Conservation (phyloP, 2,797 vertebrate genomes). For the Lepilemur septentrionalis region DNA sequence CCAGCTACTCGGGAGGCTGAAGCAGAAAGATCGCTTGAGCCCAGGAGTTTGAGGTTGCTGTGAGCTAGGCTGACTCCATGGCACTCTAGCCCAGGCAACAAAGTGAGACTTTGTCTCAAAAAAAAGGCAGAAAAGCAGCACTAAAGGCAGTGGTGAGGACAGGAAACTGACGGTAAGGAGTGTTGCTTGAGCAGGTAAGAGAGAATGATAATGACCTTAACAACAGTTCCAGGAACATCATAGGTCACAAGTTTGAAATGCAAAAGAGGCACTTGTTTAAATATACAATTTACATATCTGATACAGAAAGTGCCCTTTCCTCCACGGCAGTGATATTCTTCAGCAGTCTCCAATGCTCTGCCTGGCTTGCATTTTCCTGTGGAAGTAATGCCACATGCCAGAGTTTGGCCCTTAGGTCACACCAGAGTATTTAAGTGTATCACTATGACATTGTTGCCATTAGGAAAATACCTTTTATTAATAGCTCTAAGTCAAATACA, state of each 20-base stretch:
- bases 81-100: no score
- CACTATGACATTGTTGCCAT: not conserved
- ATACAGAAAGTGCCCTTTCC: not conserved
- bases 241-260: conserved; percentile 42
- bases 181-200: not conserved
- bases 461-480: not conserved
- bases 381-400: not conserved
- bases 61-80: no score
- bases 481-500: not conserved
- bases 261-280: conserved; percentile 51
- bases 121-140: not conserved
- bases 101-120: no score
- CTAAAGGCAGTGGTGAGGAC: not conserved
- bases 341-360: not conserved
- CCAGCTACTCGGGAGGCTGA: no score
- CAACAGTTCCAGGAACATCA: not conserved
- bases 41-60: no score
- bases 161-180: not conserved
- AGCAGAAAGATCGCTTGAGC: no score
- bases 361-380: not conserved
- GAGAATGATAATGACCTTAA: not conserved
- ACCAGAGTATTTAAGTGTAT: not conserved
- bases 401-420: not conserved
- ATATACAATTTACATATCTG: not conserved
- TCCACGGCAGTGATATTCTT: not conserved